phyloP scores from a whole-genome alignment of 2,888 invertebrate species.

The Celastrina argiolus region DNA sequence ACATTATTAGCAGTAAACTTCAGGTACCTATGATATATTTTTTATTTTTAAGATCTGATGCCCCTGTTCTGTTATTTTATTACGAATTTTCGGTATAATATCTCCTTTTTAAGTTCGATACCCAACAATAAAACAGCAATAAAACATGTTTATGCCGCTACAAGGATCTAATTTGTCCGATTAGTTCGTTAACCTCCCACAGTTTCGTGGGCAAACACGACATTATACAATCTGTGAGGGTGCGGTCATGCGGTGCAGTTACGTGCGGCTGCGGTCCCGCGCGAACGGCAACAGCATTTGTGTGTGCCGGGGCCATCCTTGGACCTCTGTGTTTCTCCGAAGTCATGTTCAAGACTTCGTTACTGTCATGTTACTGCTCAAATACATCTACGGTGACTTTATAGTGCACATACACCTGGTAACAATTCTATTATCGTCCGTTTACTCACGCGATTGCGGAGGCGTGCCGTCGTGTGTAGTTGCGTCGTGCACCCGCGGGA shows the following conservation, averaged over 20 bases:
- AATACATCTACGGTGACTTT: too few species aligned
- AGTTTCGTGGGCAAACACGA: neutral
- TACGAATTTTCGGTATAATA: neutral
- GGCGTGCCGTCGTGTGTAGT: neutral
- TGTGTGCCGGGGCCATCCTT: too few species aligned
- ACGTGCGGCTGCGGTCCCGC: neutral
- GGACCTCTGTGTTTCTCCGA: too few species aligned
- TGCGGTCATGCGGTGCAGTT: neutral
- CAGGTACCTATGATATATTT: neutral
- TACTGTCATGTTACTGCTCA: too few species aligned
- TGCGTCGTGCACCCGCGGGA: neutral
- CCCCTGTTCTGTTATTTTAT: neutral
- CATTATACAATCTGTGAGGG: neutral
- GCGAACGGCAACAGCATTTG: neutral
- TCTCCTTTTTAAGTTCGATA: neutral
- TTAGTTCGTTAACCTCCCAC: slow-evolving; percentile 11
- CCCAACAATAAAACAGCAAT: neutral
- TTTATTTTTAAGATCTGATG: neutral
- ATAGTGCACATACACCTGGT: too few species aligned
- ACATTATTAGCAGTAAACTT: neutral
- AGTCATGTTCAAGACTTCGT: neutral
- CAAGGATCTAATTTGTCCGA: slow-evolving; percentile 8
- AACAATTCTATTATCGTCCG: too few species aligned
- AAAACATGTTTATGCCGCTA: slow-evolving; percentile 13
- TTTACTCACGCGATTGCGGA: neutral